These are phyloP conservation scores for Ladona fulva DNA, from an alignment of 1,140 invertebrate genomes.

Conservation along the genomic window DNA sequence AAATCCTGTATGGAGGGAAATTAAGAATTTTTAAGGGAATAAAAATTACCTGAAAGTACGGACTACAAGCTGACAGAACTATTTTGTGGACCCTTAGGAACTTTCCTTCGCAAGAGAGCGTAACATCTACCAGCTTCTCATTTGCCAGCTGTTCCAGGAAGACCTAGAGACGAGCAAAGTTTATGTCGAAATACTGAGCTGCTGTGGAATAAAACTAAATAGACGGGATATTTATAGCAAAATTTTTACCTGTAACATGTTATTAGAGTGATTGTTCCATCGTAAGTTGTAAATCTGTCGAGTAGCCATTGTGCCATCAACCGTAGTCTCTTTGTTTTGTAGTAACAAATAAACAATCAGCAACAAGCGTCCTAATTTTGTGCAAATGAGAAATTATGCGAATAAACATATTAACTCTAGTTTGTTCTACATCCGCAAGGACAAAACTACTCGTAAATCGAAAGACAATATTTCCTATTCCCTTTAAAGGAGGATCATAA, in stretches of 20 bases:
- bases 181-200: background rate
- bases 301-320: background rate
- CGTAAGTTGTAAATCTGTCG: conserved; percentile 31
- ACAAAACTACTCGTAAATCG: too few relatives aligned
- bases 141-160: conserved; percentile 42
- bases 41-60: conserved; percentile 42
- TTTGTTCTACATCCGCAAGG: too few relatives aligned
- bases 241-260: conserved; percentile 37
- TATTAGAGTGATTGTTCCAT: conserved; percentile 46
- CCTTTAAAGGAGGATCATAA: too few relatives aligned
- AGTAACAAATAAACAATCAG: too few relatives aligned
- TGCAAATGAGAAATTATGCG: too few relatives aligned
- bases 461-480: too few relatives aligned
- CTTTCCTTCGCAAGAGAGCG: conserved; percentile 44
- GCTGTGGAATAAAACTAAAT: background rate
- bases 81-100: conserved; percentile 48
- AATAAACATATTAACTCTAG: too few relatives aligned
- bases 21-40: background rate
- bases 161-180: conserved; percentile 30
- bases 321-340: background rate
- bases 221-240: conserved; percentile 3
- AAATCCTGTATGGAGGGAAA: too few relatives aligned
- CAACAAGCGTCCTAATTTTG: too few relatives aligned
- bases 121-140: conserved; percentile 48
- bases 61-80: conserved; percentile 48